phyloP scores from a whole-genome alignment of 2,113 vertebrate genomes.

The Syngnathus typhle region DNA sequence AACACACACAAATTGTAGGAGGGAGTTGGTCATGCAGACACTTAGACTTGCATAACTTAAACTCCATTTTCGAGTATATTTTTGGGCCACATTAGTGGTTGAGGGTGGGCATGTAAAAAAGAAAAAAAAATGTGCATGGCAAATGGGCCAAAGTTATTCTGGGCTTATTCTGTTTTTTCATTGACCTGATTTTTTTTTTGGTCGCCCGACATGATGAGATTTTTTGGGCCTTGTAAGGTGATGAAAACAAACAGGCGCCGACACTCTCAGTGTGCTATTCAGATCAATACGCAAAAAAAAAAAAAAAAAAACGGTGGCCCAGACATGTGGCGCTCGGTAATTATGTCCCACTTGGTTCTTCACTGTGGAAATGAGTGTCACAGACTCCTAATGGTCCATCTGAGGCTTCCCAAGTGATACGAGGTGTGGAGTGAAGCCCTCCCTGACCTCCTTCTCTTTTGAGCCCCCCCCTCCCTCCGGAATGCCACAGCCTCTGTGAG shows the following conservation, averaged over 20 bases:
- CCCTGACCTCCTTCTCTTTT: conserved; percentile 45
- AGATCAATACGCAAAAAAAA: conserved; percentile 30
- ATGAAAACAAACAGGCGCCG: conserved; percentile 8
- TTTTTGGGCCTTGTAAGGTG: background rate
- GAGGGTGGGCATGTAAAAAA: conserved; percentile 7
- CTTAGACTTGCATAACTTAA: conserved; percentile 34
- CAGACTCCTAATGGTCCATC: conserved; percentile 30
- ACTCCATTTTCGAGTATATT: conserved; percentile 1
- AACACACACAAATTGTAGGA: conserved; percentile 16
- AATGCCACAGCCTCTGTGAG: conserved; percentile 21
- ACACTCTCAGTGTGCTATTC: conserved; percentile 33
- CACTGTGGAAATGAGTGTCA: conserved; percentile 20
- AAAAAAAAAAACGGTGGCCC: conserved; percentile 26
- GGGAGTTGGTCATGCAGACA: conserved; percentile 26
- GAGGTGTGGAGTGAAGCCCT: conserved; percentile 11
- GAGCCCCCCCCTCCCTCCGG: conserved; percentile 17
- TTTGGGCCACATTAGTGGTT: background rate
- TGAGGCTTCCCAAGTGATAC: conserved; percentile 32
- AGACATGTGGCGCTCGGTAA: conserved; percentile 36
- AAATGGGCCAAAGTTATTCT: background rate
- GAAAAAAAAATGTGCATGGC: background rate
- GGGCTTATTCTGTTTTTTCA: background rate
- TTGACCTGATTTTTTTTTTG: background rate
- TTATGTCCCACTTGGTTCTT: conserved; percentile 35
- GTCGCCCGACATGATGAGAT: background rate